Percentiles rank a stretch among this genome's conserved stretches.
Conservation (phyloP, 1,140 invertebrate species). For the Agrilus planipennis region DNA sequence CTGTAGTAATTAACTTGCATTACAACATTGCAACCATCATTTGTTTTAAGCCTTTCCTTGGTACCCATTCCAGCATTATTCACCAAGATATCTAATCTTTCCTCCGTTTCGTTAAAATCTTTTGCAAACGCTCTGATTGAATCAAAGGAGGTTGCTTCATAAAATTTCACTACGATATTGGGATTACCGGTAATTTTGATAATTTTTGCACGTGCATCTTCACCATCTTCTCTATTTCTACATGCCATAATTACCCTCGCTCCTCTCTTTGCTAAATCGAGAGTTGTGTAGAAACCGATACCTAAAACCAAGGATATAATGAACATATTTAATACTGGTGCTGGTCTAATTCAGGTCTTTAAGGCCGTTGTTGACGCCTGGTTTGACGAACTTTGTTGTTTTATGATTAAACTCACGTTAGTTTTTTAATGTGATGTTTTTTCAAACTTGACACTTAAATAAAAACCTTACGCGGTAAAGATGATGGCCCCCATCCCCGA, state of each 20-base stretch:
- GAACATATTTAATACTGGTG: no score
- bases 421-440: no score
- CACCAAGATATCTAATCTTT: conserved; percentile 44
- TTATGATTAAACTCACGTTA: no score
- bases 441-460: no score
- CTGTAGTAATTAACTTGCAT: conserved; percentile 57
- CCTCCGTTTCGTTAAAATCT: conserved; percentile 35
- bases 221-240: conserved; percentile 25
- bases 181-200: conserved; percentile 25
- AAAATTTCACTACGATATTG: conserved; percentile 29
- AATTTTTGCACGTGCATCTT: conserved; percentile 32
- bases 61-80: conserved; percentile 52
- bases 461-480: no score
- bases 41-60: conserved; percentile 35
- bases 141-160: conserved; percentile 35
- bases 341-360: no score
- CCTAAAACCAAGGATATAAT: no score
- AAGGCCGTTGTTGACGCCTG: no score
- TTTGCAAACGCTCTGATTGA: conserved; percentile 38
- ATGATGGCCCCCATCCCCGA: no score
- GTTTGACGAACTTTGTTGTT: no score
- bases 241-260: conserved; percentile 27
- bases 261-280: conserved; percentile 25
- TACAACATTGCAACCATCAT: conserved; percentile 48
- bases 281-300: conserved; percentile 27